These are phyloP conservation scores for Hypothenemus hampei DNA, from an alignment of 1,140 invertebrate genomes.

Conservation along the genomic window DNA sequence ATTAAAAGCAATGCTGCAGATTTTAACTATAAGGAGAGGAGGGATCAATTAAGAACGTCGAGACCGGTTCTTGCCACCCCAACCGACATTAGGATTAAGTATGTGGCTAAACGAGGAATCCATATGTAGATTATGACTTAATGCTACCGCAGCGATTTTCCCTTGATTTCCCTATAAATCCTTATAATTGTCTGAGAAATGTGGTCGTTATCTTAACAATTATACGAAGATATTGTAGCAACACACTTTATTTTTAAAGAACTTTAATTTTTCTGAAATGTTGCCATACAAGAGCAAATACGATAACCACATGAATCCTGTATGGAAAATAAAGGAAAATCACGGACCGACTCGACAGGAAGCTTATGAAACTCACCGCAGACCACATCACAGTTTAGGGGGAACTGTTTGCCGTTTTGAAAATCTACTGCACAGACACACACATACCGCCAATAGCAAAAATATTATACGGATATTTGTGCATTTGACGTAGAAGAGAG, in stretches of 20 bases:
- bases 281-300: neutral
- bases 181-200: slow-evolving; percentile 24
- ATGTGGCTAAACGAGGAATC: slow-evolving; percentile 40
- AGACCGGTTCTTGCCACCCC: slow-evolving; percentile 21
- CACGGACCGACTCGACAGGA: slow-evolving; percentile 39
- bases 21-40: no score
- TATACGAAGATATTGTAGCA: no score
- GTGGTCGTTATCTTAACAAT: slow-evolving; percentile 24
- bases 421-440: slow-evolving; percentile 28
- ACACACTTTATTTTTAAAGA: no score
- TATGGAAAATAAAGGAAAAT: slow-evolving; percentile 20
- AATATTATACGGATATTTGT: slow-evolving; percentile 32
- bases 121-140: slow-evolving; percentile 41
- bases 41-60: slow-evolving; percentile 35
- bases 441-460: slow-evolving; percentile 34
- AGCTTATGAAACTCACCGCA: slow-evolving; percentile 41
- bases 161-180: slow-evolving; percentile 27
- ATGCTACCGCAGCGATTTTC: slow-evolving; percentile 28
- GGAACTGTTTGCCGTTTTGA: slow-evolving; percentile 37
- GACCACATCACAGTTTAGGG: slow-evolving; percentile 43
- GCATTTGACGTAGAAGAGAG: neutral
- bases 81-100: slow-evolving; percentile 40
- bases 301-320: slow-evolving; percentile 15
- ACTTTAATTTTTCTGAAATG: no score
- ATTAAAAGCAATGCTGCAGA: no score